These are phyloP conservation scores for Neoitamus cyanurus DNA, from an alignment of 2,888 invertebrate genomes.

Conservation along the genomic window DNA sequence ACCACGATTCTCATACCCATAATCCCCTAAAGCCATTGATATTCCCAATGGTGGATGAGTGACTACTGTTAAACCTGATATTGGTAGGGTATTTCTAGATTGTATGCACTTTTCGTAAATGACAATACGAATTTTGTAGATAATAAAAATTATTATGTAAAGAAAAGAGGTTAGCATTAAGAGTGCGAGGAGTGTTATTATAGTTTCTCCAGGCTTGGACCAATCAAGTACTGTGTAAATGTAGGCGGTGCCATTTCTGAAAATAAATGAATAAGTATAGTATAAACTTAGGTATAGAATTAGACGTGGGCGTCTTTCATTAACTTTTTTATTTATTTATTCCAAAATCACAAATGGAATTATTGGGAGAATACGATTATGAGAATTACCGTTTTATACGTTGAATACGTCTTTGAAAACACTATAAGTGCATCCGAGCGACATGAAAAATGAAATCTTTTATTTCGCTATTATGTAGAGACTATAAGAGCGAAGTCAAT, in stretches of 20 bases:
- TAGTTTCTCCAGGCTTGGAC: slow-evolving; percentile 71
- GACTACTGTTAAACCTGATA: slow-evolving; percentile 52
- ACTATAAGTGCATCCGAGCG: no score
- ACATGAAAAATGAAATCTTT: no score
- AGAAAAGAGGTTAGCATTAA: slow-evolving; percentile 60
- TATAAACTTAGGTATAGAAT: not conserved
- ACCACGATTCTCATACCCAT: slow-evolving; percentile 61
- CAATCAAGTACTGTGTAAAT: slow-evolving; percentile 84
- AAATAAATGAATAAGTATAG: slow-evolving; percentile 45
- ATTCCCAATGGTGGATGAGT: slow-evolving; percentile 61
- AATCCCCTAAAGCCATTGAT: slow-evolving; percentile 64
- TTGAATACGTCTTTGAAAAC: no score
- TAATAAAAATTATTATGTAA: slow-evolving; percentile 60
- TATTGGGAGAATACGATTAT: no score
- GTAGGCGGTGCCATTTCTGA: slow-evolving; percentile 70
- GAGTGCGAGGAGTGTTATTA: slow-evolving; percentile 60
- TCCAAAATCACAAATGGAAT: not conserved
- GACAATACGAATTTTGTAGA: slow-evolving; percentile 62
- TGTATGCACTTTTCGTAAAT: slow-evolving; percentile 58
- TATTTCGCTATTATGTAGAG: no score
- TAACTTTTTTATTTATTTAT: no score
- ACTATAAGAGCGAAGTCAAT: no score
- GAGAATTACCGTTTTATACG: no score
- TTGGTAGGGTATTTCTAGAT: slow-evolving; percentile 59
- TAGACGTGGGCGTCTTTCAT: no score